Base-by-base conservation (phyloP, 2,113 vertebrate species). In the Bos indicus region DNA sequence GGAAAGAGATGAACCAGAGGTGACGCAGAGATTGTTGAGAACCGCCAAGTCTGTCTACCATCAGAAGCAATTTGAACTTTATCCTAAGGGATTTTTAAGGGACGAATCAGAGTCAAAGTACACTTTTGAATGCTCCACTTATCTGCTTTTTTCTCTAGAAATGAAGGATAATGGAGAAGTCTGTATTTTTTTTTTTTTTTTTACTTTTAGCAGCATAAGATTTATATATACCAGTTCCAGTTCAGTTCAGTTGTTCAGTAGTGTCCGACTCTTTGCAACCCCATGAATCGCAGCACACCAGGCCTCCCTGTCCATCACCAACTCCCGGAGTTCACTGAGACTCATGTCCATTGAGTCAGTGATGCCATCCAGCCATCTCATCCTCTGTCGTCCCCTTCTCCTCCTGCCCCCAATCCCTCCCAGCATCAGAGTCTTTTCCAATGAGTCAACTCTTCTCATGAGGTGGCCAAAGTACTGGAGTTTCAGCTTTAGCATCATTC, bases 71-170 rank as follows among this genome's bases (percentile, higher is more conserved):
- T 67, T 30, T 71, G 8, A 40, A 57, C 7, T 59, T 88, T 51
- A 51, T 71, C 30, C 46, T 82, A 5, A 59, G 59, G 23, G 33
- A 80, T 19, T 30, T 95, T 95, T 23, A 86, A 93, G 56, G 62
- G 10, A 91, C 12, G 17, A 28, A 46, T 62, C 1, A 80, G 21
- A 36, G 1, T 10, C 77, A 30, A 87, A 82, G 84, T 82, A 36
- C 0, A 78, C 67, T 52, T 82, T 59, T 62, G 40, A 94, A 10
- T 40, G 17, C 60, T 88, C 52, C 2, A 8, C 1, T 36, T 62
- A 51, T 52, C 33, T 85, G 12, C 6, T 54, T 71, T 91, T 88
- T 92, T 54, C 7, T 95, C 21, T 52, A n/a, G 6, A 52, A 81
- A 88, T 46, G 9, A 88, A 91, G 46, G 6, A 52, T 94, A 57